Conservation (phyloP, 2,888 invertebrate genomes). For the Rhodophaea formosa region DNA sequence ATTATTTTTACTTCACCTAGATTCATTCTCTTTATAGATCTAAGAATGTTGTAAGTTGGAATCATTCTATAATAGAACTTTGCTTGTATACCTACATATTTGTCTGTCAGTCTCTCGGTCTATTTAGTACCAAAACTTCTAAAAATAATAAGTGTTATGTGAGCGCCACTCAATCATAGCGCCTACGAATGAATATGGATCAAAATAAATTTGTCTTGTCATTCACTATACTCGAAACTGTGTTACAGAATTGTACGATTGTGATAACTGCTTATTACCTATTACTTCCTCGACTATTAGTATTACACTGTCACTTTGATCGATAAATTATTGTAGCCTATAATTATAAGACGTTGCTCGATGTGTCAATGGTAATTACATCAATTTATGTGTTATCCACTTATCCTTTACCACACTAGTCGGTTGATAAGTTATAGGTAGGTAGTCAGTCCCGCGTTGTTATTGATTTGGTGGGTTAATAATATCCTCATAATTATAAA, state of each 20-base stretch:
- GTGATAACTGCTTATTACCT: slow-evolving; percentile 24
- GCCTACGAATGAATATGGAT: slow-evolving; percentile 45
- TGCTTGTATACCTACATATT: too few species aligned
- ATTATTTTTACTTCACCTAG: too few species aligned
- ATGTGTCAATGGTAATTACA: slow-evolving; percentile 21
- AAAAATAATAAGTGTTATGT: slow-evolving; percentile 40
- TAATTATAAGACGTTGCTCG: slow-evolving; percentile 19
- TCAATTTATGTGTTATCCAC: background rate
- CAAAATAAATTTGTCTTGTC: slow-evolving; percentile 43
- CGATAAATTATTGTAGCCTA: slow-evolving; percentile 27
- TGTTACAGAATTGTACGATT: slow-evolving; percentile 44
- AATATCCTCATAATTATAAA: too few species aligned
- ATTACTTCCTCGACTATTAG: slow-evolving; percentile 41
- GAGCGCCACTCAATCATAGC: slow-evolving; percentile 43
- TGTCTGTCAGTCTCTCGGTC: background rate
- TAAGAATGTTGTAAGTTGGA: too few species aligned
- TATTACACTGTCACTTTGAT: slow-evolving; percentile 21
- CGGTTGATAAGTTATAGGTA: too few species aligned
- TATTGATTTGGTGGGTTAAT: too few species aligned
- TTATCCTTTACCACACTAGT: too few species aligned
- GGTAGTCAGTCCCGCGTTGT: too few species aligned
- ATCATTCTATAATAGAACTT: too few species aligned
- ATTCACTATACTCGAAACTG: slow-evolving; percentile 29
- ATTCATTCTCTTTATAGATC: too few species aligned
- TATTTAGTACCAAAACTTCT: background rate